Conservation (phyloP, 53 echinoderm and acorn worm species). For the Pentamera pediparva region DNA sequence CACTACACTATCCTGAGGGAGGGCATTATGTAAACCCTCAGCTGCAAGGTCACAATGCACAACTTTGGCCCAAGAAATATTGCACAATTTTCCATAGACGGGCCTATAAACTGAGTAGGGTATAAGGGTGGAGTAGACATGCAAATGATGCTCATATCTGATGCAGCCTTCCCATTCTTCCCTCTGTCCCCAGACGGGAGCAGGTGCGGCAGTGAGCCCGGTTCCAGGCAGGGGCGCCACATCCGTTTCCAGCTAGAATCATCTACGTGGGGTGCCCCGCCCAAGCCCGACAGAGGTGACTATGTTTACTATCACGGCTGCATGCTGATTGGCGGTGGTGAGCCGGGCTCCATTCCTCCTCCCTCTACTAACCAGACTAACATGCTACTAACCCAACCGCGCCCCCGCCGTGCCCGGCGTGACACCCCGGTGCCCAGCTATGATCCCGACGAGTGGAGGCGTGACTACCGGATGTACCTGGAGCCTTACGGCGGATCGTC, state of each 20-base stretch:
- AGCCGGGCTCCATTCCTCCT: conserved; percentile 11
- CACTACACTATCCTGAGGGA: no score
- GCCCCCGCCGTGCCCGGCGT: neutral
- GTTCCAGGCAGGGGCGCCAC: conserved; percentile 5
- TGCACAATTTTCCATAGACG: neutral
- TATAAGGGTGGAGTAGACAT: no score
- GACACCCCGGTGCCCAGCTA: no score
- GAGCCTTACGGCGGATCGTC: no score
- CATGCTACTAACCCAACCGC: neutral
- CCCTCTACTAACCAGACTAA: no score
- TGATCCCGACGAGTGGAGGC: no score
- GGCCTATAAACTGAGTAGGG: no score
- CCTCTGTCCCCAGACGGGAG: neutral
- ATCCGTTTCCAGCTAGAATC: conserved; percentile 16
- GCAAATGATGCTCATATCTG: neutral
- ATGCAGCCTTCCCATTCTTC: neutral
- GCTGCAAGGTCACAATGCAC: no score
- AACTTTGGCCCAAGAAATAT: neutral
- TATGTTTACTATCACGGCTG: conserved; percentile 89
- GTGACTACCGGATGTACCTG: no score
- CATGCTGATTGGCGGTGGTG: conserved; percentile 70
- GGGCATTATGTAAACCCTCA: no score
- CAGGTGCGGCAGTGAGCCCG: neutral
- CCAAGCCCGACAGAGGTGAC: conserved; percentile 52
- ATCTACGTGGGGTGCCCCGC: neutral